These are phyloP conservation scores for Lepidochrysops patricia DNA, from an alignment of 2,888 invertebrate genomes.

Conservation along the genomic window DNA sequence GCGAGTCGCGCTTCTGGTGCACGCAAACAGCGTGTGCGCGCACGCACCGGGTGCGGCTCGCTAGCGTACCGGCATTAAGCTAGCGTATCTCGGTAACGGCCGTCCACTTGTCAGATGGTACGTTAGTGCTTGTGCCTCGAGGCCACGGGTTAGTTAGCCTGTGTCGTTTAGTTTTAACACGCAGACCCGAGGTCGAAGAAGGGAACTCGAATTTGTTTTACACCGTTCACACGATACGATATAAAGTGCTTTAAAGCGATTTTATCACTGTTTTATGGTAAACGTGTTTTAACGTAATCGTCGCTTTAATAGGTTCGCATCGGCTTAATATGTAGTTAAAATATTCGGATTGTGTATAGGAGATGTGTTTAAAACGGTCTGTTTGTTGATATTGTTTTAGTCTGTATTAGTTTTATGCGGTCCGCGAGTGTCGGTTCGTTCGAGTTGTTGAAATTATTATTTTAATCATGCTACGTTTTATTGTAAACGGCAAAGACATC, in stretches of 20 bases:
- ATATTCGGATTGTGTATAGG: constrained; percentile 15
- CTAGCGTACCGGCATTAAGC: constrained; percentile 21
- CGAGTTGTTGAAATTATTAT: constrained; percentile 13
- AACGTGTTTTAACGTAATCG: constrained; percentile 28
- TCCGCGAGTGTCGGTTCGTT: constrained; percentile 6
- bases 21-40: neutral
- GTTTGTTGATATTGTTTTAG: constrained; percentile 15
- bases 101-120: constrained; percentile 21
- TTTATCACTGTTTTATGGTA: constrained; percentile 23
- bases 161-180: constrained; percentile 17
- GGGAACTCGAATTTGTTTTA: constrained; percentile 14
- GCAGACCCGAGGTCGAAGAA: constrained; percentile 6
- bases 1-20: neutral
- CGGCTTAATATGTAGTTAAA: constrained; percentile 25
- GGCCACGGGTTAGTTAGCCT: constrained; percentile 19
- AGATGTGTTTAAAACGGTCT: constrained; percentile 16
- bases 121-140: constrained; percentile 15
- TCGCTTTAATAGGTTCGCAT: constrained; percentile 25
- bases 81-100: constrained; percentile 41
- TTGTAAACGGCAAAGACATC: constrained; percentile 1
- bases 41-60: neutral
- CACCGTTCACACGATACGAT: constrained; percentile 11
- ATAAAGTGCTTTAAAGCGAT: constrained; percentile 23
- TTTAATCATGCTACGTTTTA: constrained; percentile 8
- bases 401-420: constrained; percentile 7